Base-by-base conservation (phyloP, 2,888 invertebrate species). In the Dicyrtomina minuta region DNA sequence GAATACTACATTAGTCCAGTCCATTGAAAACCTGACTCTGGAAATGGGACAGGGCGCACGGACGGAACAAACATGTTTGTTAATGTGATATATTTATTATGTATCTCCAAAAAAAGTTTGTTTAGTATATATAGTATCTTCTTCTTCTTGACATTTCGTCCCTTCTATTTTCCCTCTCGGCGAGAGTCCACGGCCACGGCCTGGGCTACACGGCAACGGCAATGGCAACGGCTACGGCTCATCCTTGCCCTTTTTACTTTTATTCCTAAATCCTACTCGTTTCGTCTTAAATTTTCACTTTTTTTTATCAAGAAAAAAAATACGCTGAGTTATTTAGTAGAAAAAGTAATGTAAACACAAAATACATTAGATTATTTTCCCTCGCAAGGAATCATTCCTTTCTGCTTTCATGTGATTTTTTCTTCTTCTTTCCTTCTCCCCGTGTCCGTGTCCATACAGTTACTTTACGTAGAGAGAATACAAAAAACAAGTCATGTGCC, bases 81-180 rank as follows among this genome's bases (percentile, higher is more conserved):
- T 62, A 62, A 62, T 62, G 62, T 44, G 46, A 46, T 49, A 44
- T 62, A 60, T 62, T 49, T 62, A 62, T 62, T 62, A 49, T 62
- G 46, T 26, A 26, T 49, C 62, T 62, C 4, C 24, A 12, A 24
- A 43, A 46, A 46, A 62, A 49, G 46, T 62, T 62, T 61, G 46
- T 46, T 13, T 22, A 22, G 22, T 46, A n/a, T 46, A 8, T 44
- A n/a, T n/a, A n/a, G n/a, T n/a, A n/a, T n/a, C n/a, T n/a, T n/a
- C n/a, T n/a, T n/a, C n/a, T n/a, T n/a, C 46, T 61, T 61, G 43
- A 62, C 44, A 49, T 62, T 26, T 8, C 8, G 33, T 33, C 33
- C 33, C 8, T 33, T 33, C 8, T n/a, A n/a, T n/a, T n/a, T n/a
- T n/a, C n/a, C n/a, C n/a, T n/a, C n/a, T n/a, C n/a, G n/a, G n/a